Percentiles rank a stretch among this genome's conserved stretches.
Conservation (phyloP, 37 sponge, comb jelly and placozoan species). For the Ephydatia muelleri region DNA sequence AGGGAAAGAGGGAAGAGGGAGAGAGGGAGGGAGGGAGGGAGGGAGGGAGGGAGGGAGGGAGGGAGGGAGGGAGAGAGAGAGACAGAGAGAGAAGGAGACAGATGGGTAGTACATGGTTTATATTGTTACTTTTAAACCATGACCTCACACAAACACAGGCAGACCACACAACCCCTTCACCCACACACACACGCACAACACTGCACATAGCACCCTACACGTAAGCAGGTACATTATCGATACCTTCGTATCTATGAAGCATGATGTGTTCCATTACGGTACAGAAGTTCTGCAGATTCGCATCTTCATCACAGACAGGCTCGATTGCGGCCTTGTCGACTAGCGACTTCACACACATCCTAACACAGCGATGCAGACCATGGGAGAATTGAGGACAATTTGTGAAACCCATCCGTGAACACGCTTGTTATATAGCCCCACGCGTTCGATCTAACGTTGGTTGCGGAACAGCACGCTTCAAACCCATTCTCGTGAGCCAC, state of each 20-base stretch:
- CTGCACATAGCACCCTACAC: background rate
- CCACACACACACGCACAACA: no score
- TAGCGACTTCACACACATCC: constrained; percentile 84
- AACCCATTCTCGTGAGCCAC: no score
- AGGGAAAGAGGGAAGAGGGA: no score
- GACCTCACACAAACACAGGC: background rate
- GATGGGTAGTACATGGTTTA: background rate
- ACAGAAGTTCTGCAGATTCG: constrained; percentile 76
- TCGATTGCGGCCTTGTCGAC: constrained; percentile 86
- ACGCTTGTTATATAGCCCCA: no score
- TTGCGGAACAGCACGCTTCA: background rate
- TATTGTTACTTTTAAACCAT: background rate
- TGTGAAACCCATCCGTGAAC: no score
- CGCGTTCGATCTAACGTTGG: background rate
- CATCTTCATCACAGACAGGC: constrained; percentile 65
- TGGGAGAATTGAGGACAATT: no score
- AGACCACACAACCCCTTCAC: background rate
- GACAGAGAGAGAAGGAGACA: no score
- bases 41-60: no score
- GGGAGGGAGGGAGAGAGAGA: no score
- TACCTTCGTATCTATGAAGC: constrained; percentile 62
- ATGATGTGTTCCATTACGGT: constrained; percentile 72
- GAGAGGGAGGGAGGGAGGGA: no score
- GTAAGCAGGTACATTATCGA: background rate
- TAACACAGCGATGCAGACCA: background rate